Percentiles rank a stretch among this genome's conserved stretches.
Evolutionary conservation across 2,888 invertebrate genomes (phyloP).

Genomic region (Aspidapion aeneum): DNA sequence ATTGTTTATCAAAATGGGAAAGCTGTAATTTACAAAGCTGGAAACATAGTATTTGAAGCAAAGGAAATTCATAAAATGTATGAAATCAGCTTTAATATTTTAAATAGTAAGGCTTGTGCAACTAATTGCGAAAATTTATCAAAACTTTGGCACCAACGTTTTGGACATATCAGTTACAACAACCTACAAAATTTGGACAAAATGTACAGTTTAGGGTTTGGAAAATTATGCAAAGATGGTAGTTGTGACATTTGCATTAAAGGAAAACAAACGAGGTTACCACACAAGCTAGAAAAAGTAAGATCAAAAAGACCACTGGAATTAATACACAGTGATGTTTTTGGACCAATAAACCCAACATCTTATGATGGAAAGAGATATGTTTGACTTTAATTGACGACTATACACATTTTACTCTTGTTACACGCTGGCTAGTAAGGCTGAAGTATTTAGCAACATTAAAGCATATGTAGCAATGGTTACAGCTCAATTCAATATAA

Average conservation of each 20-base stretch:
- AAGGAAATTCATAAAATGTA: slow-evolving; percentile 15
- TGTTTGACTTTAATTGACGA: slow-evolving; percentile 4
- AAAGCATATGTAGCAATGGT: slow-evolving; percentile 5
- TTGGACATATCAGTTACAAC: slow-evolving; percentile 5
- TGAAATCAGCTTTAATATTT: slow-evolving; percentile 9
- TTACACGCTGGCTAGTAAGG: slow-evolving; percentile 1
- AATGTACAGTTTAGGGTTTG: slow-evolving; percentile 1
- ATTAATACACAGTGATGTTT: slow-evolving; percentile 7
- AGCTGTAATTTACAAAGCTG: slow-evolving; percentile 12
- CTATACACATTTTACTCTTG: slow-evolving; percentile 3
- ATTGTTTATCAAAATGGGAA: slow-evolving; percentile 13
- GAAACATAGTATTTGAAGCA: slow-evolving; percentile 12
- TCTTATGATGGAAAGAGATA: slow-evolving; percentile 6
- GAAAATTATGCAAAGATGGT: background rate
- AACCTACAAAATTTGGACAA: slow-evolving; percentile 6
- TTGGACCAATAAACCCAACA: slow-evolving; percentile 5
- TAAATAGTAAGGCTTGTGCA: background rate
- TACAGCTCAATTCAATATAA: background rate
- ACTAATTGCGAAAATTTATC: background rate
- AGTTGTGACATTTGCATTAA: slow-evolving; percentile 6
- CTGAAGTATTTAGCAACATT: slow-evolving; percentile 1
- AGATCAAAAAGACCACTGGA: slow-evolving; percentile 7
- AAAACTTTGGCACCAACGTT: slow-evolving; percentile 1
- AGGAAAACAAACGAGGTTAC: slow-evolving; percentile 9
- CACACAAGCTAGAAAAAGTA: slow-evolving; percentile 3